A percentile compares a stretch with the other conserved stretches of the same genome.
Evolutionary conservation across 2,888 invertebrate species (phyloP).

Genomic region (Caenorhabditis afra): DNA sequence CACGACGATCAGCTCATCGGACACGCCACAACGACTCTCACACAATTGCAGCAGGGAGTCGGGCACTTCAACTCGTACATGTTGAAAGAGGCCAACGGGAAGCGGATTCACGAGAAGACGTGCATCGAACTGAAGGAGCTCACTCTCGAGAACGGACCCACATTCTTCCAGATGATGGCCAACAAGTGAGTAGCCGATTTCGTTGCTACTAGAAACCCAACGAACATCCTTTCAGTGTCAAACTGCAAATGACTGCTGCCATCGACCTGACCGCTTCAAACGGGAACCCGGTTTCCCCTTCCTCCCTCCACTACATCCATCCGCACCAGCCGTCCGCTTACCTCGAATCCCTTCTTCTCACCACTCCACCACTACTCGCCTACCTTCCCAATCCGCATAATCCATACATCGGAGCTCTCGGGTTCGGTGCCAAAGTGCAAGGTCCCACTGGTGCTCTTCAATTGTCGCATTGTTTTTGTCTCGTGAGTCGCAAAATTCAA

Average conservation of each 20-base stretch:
- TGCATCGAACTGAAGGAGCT: slow-evolving; percentile 67
- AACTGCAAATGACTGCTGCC: slow-evolving; percentile 82
- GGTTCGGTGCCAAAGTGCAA: slow-evolving; percentile 83
- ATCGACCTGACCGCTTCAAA: slow-evolving; percentile 83
- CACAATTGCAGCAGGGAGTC: slow-evolving; percentile 69
- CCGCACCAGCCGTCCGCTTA: slow-evolving; percentile 82
- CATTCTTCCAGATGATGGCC: slow-evolving; percentile 68
- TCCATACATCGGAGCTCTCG: slow-evolving; percentile 80
- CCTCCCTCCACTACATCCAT: slow-evolving; percentile 81
- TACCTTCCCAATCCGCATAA: slow-evolving; percentile 55
- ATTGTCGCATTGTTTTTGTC: slow-evolving; percentile 55
- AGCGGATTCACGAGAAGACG: slow-evolving; percentile 66
- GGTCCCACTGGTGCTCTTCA: slow-evolving; percentile 21
- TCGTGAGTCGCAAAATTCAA: slow-evolving; percentile 21
- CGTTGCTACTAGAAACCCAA: not conserved
- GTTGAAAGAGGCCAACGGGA: slow-evolving; percentile 63
- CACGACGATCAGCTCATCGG: slow-evolving; percentile 70
- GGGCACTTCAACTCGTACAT: slow-evolving; percentile 72
- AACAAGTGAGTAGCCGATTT: slow-evolving; percentile 65
- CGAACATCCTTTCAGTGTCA: slow-evolving; percentile 80
- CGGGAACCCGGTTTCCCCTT: slow-evolving; percentile 81
- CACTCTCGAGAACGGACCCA: slow-evolving; percentile 60
- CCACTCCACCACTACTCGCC: slow-evolving; percentile 74
- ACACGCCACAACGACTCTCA: slow-evolving; percentile 68
- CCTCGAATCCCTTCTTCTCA: slow-evolving; percentile 82